Percentiles rank a stretch among this genome's conserved stretches.
Conservation (phyloP, 2,888 invertebrate species). For the Orthonychiurus folsomi region DNA sequence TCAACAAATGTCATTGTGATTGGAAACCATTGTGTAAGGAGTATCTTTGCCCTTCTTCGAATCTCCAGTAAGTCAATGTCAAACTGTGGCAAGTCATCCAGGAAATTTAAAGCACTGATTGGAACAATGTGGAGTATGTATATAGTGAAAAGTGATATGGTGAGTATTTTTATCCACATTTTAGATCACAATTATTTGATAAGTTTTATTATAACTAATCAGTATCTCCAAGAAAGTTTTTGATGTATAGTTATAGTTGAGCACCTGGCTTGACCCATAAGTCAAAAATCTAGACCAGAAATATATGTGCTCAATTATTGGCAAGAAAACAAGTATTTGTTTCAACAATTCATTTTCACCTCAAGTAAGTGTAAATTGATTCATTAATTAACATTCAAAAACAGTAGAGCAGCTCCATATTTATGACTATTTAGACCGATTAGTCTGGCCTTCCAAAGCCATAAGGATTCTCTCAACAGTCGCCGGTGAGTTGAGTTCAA, state of each 20-base stretch:
- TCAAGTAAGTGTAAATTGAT: neutral
- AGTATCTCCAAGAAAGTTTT: too few species aligned
- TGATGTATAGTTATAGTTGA: too few species aligned
- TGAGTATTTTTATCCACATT: too few species aligned
- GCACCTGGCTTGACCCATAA: too few species aligned
- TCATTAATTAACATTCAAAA: neutral
- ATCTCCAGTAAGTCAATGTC: neutral
- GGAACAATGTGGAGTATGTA: neutral
- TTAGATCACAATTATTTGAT: too few species aligned
- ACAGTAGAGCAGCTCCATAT: neutral
- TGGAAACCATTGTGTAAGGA: neutral
- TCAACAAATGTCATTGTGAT: constrained; percentile 3
- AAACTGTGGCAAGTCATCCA: neutral
- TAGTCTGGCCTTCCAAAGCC: constrained; percentile 63
- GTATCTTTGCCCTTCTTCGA: neutral
- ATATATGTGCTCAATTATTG: too few species aligned
- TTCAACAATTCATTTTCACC: too few species aligned
- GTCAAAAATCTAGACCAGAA: too few species aligned
- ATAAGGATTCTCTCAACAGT: constrained; percentile 80
- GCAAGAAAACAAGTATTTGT: too few species aligned
- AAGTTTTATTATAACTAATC: too few species aligned
- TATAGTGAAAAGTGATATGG: too few species aligned
- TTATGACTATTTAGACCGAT: neutral
- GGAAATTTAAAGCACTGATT: constrained; percentile 2
- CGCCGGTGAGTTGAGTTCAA: constrained; percentile 70